A percentile compares a stretch with the other conserved stretches of the same genome.
Evolutionary conservation across 2,888 invertebrate genomes (phyloP).

Genomic region (Sepiola atlantica): DNA sequence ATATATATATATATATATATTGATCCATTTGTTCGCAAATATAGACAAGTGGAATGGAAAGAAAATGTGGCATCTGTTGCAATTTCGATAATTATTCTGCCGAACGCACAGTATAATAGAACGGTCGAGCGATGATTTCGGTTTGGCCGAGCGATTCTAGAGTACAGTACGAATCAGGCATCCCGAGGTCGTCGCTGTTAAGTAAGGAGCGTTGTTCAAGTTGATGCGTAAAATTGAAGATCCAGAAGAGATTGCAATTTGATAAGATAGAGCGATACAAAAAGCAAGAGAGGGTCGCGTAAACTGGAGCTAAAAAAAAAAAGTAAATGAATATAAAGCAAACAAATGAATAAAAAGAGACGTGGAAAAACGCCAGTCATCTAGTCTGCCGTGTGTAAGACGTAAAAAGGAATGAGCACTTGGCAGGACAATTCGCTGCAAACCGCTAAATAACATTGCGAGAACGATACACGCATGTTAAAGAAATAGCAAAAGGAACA

Average conservation of each 20-base stretch:
- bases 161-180: neutral
- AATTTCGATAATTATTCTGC: neutral
- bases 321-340: neutral
- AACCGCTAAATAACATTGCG: neutral
- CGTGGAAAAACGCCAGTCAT: neutral
- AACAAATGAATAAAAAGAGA: neutral
- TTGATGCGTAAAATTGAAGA: constrained; percentile 9
- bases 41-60: neutral
- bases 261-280: neutral
- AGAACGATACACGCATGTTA: neutral
- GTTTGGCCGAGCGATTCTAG: neutral
- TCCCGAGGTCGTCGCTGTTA: neutral
- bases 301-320: neutral
- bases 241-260: neutral
- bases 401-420: neutral
- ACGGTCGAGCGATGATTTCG: neutral
- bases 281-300: neutral
- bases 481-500: neutral
- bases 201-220: neutral
- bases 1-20: neutral
- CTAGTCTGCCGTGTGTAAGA: neutral
- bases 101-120: neutral
- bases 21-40: no score
- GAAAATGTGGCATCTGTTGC: neutral
- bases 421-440: neutral